Evolutionary conservation across 2,797 vertebrate genomes (phyloP), one percentile per base, ranked within the genome.

Genomic region (Vultur gryphus): DNA sequence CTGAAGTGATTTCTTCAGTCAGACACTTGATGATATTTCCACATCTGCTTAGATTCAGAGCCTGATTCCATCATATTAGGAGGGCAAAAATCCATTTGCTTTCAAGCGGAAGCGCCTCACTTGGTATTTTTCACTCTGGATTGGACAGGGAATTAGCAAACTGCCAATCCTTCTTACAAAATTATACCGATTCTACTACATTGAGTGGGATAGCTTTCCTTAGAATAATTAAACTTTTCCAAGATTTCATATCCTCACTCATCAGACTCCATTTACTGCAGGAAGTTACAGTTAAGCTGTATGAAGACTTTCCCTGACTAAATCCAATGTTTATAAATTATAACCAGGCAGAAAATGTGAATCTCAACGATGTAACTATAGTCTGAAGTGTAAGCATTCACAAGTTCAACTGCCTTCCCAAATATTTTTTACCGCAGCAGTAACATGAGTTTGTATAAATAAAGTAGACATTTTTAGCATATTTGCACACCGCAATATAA

Each of bases 391-490:
- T 49, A 73, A 88, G 49, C 6, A 7, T 93, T 66, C 43, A 78
- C 84, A 96, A 95, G 86, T 81, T 95, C 94, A 93, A 78, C 85
- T 77, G 69, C 81, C 73, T 92, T 84, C 89, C 70, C 69, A 95
- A 95, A 82, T 83, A 82, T 35, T 81, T 90, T 80, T 83, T 78
- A 76, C 58, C 7, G 2, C 15, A 66, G 82, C 62, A 84, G 81
- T 96, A 86, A 91, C 81, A 81, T 35, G 79, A 92, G 82, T 96
- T 91, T 94, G 43, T 89, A 77, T 93, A 95, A 97, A 95, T 70
- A 86, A 86, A 91, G 79, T 70, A 89, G 48, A 43, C 25, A 84
- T 95, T 84, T 94, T 95, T 93, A 86, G 89, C 72, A 89, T 85
- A 86, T 89, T 90, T 67, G 46, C 75, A 59, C 29, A 71, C 46